A percentile compares a stretch with the other conserved stretches of the same genome.
Evolutionary conservation across 2,113 vertebrate species (phyloP).

Genomic region (Hippocampus guttulatus): DNA sequence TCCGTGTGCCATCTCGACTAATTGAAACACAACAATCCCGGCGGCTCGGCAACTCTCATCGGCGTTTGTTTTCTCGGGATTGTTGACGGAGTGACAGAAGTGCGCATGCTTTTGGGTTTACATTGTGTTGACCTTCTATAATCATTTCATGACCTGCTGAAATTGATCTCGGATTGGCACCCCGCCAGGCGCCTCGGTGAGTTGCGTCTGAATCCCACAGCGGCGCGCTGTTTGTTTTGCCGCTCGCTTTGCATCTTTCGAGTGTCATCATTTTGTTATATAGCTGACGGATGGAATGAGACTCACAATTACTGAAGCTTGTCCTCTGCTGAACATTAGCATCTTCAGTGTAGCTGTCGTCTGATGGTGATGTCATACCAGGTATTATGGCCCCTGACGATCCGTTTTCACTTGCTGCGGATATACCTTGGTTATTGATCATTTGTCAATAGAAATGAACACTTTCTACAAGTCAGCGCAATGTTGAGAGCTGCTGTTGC

Average conservation of each 20-base stretch:
- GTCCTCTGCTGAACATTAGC: slow-evolving; percentile 20
- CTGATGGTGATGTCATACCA: slow-evolving; percentile 32
- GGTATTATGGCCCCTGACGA: slow-evolving; percentile 5
- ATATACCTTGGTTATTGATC: background rate
- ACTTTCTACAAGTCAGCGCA: background rate
- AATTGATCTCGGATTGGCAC: slow-evolving; percentile 20
- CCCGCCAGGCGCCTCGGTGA: slow-evolving; percentile 15
- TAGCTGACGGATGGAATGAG: slow-evolving; percentile 25
- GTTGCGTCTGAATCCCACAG: slow-evolving; percentile 22
- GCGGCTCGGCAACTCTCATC: slow-evolving; percentile 16
- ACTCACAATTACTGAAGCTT: background rate
- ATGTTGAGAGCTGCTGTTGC: background rate
- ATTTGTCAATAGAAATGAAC: background rate
- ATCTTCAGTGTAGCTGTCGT: slow-evolving; percentile 10
- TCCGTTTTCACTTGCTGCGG: background rate
- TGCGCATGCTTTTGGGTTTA: slow-evolving; percentile 1
- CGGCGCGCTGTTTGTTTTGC: slow-evolving; percentile 18
- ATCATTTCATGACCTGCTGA: slow-evolving; percentile 20
- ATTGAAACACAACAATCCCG: slow-evolving; percentile 14
- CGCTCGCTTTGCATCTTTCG: slow-evolving; percentile 3
- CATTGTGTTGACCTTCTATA: slow-evolving; percentile 5
- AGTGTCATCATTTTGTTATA: slow-evolving; percentile 1
- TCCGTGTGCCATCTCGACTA: slow-evolving; percentile 24
- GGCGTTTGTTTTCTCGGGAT: slow-evolving; percentile 18
- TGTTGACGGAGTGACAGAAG: slow-evolving; percentile 13